phyloP scores from a whole-genome alignment of 1,140 invertebrate genomes.

The Caenorhabditis briggsae region DNA sequence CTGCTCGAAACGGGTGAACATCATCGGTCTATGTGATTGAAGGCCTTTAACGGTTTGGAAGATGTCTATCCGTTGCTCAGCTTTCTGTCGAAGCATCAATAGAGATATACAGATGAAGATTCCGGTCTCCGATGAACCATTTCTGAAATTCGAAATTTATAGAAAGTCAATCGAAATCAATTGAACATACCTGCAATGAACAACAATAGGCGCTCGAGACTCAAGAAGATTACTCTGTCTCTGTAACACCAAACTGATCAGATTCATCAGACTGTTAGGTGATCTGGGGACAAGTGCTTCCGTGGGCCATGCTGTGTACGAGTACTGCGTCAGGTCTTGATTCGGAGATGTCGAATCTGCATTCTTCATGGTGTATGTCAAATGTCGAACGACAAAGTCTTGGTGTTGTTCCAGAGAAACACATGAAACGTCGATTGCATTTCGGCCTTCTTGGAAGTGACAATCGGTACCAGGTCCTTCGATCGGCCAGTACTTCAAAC shows the following conservation, averaged over 20 bases:
- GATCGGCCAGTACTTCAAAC: conserved; percentile 74
- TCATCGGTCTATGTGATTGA: conserved; percentile 62
- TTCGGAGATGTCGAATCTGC: not conserved
- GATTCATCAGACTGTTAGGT: conserved; percentile 67
- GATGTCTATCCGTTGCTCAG: conserved; percentile 80
- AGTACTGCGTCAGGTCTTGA: conserved; percentile 66
- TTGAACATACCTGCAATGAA: conserved; percentile 71
- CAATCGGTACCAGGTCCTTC: not conserved
- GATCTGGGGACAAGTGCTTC: conserved; percentile 63
- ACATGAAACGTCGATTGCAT: not conserved
- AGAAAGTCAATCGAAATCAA: not conserved
- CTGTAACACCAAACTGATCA: conserved; percentile 74
- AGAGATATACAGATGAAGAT: conserved; percentile 79
- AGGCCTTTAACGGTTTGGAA: conserved; percentile 79
- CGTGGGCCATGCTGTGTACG: conserved; percentile 67
- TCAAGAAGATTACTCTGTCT: conserved; percentile 68
- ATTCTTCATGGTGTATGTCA: conserved; percentile 66
- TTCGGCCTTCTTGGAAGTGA: conserved; percentile 11
- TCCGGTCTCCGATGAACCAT: conserved; percentile 79
- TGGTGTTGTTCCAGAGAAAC: conserved; percentile 37
- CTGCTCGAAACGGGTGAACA: conserved; percentile 69
- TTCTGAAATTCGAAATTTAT: conserved; percentile 73
- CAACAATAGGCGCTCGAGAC: conserved; percentile 71
- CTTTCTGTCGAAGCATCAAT: conserved; percentile 79
- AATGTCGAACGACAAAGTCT: conserved; percentile 65